phyloP scores from a whole-genome alignment of 1,140 invertebrate species.

The Lepidotrigona ventralis region DNA sequence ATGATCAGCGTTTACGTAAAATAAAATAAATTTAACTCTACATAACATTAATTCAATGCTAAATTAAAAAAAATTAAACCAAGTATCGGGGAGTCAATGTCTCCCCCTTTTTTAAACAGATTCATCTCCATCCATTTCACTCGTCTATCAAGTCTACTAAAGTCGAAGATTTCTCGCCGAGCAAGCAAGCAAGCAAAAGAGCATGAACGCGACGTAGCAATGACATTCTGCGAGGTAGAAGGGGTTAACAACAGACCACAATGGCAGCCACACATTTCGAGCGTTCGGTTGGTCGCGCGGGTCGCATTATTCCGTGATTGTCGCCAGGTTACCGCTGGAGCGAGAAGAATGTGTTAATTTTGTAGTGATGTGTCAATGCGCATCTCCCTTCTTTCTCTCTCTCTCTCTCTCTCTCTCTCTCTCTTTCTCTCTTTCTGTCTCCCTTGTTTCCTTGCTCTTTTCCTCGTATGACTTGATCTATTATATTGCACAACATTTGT shows the following conservation, averaged over 20 bases:
- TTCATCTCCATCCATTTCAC: too few species aligned
- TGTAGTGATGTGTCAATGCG: conserved; percentile 75
- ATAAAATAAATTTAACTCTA: too few species aligned
- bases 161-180: background rate
- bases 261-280: conserved; percentile 75
- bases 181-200: conserved; percentile 3
- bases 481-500: background rate
- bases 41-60: too few species aligned
- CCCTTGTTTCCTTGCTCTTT: too few species aligned
- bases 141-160: too few species aligned
- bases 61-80: too few species aligned
- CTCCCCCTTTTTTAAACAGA: too few species aligned
- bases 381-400: conserved; percentile 28
- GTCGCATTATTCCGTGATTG: conserved; percentile 78
- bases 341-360: conserved; percentile 78
- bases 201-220: conserved; percentile 25
- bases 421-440: background rate
- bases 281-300: conserved; percentile 69
- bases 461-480: background rate
- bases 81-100: too few species aligned
- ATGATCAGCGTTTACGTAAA: too few species aligned
- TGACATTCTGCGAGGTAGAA: conserved; percentile 40
- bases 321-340: conserved; percentile 70
- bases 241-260: conserved; percentile 72
- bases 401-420: background rate